These are phyloP conservation scores for Endomychus coccineus DNA, from an alignment of 2,888 invertebrate genomes.

Conservation along the genomic window DNA sequence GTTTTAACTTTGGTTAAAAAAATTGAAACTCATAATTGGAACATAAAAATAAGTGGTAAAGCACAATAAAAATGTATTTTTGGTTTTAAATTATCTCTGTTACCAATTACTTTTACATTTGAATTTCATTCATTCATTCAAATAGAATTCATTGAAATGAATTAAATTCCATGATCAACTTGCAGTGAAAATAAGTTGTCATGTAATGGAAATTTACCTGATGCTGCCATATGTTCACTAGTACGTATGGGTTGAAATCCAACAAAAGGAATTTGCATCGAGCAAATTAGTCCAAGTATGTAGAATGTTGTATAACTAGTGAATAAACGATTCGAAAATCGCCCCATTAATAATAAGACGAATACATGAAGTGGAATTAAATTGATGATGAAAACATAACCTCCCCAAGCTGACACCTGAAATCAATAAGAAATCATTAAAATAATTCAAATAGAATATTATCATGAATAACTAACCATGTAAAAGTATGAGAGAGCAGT, in stretches of 20 bases:
- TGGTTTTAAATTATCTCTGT: too few species aligned
- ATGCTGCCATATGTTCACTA: constrained; percentile 99
- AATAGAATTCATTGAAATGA: too few species aligned
- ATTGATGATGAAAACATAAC: constrained; percentile 99
- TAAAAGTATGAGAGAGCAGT: constrained; percentile 97
- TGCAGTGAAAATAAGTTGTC: too few species aligned
- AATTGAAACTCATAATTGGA: too few species aligned
- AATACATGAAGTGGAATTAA: constrained; percentile 97
- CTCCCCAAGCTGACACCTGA: constrained; percentile 97
- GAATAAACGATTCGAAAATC: constrained; percentile 86
- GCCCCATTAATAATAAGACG: constrained; percentile 87
- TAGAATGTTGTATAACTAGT: constrained; percentile 97
- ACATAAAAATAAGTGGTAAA: too few species aligned
- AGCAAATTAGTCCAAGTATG: constrained; percentile 87
- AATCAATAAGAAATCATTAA: constrained; percentile 12
- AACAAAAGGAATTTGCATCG: constrained; percentile 95
- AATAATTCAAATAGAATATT: not conserved
- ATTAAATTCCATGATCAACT: too few species aligned
- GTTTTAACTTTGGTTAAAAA: too few species aligned
- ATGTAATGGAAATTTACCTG: constrained; percentile 49
- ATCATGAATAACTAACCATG: constrained; percentile 64
- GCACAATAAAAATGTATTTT: too few species aligned
- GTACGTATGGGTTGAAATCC: constrained; percentile 99
- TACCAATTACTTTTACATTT: too few species aligned
- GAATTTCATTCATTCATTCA: too few species aligned